A percentile compares a stretch with the other conserved stretches of the same genome.
Conservation (phyloP, 2,888 invertebrate genomes). For the Cepaea hortensis region DNA sequence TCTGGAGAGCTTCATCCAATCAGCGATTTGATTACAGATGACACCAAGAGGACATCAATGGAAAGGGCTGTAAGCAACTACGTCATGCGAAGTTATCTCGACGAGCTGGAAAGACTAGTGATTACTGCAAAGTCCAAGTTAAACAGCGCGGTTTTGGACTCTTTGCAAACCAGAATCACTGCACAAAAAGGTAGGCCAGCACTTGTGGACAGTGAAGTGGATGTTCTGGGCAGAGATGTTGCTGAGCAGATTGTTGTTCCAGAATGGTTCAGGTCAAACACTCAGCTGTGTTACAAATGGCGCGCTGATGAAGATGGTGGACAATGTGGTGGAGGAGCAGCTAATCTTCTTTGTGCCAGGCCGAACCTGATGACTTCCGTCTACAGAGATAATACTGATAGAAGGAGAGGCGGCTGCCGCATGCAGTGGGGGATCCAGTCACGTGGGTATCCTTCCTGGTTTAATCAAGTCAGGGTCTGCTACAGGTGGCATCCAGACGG, state of each 20-base stretch:
- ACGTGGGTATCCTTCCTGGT: conserved; percentile 40
- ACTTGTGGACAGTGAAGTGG: conserved; percentile 31
- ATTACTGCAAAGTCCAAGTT: conserved; percentile 16
- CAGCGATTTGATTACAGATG: conserved; percentile 48
- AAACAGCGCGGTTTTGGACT: not conserved
- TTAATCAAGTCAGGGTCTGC: conserved; percentile 45
- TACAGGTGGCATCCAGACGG: conserved; percentile 51
- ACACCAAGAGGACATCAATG: conserved; percentile 42
- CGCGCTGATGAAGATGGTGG: conserved; percentile 47
- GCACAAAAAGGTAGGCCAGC: not conserved
- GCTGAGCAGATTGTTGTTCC: conserved; percentile 43
- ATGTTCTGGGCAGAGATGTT: conserved; percentile 29
- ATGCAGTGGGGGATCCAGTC: conserved; percentile 52
- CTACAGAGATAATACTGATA: conserved; percentile 52
- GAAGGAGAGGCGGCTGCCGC: conserved; percentile 48
- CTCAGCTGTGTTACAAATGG: conserved; percentile 53
- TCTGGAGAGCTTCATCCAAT: conserved; percentile 47
- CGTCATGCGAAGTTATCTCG: conserved; percentile 45
- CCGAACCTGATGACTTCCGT: conserved; percentile 44
- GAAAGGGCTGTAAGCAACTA: conserved; percentile 43
- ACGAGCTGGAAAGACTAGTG: conserved; percentile 40
- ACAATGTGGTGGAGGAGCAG: conserved; percentile 54
- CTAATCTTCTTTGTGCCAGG: conserved; percentile 46
- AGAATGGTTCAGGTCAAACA: conserved; percentile 46
- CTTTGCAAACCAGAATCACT: conserved; percentile 6